Conservation (phyloP, 2,797 vertebrate species). For the Caiman crocodilus region DNA sequence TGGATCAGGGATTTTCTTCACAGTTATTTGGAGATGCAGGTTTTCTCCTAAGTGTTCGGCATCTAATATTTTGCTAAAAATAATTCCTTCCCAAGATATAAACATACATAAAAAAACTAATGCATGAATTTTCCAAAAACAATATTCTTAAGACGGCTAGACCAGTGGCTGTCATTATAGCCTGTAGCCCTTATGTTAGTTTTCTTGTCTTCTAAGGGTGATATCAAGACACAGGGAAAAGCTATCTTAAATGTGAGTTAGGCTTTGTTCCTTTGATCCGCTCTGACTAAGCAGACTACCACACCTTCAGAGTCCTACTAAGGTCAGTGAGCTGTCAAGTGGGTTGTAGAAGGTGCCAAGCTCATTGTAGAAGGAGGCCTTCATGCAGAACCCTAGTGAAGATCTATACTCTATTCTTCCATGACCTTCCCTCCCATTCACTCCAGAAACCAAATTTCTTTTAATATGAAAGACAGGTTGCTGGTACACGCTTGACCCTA, state of each 20-base stretch:
- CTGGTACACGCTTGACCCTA: not conserved
- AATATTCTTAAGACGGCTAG: conserved; percentile 57
- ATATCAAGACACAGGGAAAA: conserved; percentile 56
- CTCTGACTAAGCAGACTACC: not conserved
- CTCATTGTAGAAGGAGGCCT: not conserved
- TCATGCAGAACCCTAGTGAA: not conserved
- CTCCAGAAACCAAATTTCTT: not conserved
- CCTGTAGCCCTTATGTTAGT: conserved; percentile 32
- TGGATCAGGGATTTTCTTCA: conserved; percentile 54
- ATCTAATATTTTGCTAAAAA: conserved; percentile 67
- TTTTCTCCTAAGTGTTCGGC: conserved; percentile 35
- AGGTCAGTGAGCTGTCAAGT: fast-evolving
- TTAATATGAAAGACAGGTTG: not conserved
- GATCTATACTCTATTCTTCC: not conserved
- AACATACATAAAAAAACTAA: conserved; percentile 25
- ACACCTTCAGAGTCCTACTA: not conserved
- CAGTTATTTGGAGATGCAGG: conserved; percentile 27
- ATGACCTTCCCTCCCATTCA: not conserved
- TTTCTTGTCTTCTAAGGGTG: conserved; percentile 64
- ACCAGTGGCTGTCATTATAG: conserved; percentile 38
- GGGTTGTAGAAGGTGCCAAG: not conserved
- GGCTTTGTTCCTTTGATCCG: not conserved
- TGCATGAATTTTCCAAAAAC: conserved; percentile 54
- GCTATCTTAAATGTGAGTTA: conserved; percentile 47
- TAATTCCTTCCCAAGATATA: conserved; percentile 22